Evolutionary conservation across 2,113 vertebrate genomes (phyloP).

Genomic region (Oncorhynchus keta): DNA sequence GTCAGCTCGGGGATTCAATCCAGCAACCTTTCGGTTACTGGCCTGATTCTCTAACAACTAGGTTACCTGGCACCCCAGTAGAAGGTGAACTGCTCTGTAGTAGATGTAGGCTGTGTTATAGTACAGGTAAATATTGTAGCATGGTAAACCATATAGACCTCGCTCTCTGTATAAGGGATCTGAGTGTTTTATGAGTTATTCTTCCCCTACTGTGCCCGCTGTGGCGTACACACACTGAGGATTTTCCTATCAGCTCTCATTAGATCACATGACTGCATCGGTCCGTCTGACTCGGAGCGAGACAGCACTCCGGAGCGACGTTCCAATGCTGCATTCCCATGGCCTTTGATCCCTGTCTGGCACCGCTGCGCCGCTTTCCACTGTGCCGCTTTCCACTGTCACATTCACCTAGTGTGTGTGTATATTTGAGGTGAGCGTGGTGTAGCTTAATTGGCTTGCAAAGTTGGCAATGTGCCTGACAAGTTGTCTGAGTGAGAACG

Average conservation of each 20-base stretch:
- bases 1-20: no score
- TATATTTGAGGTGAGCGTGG: no score
- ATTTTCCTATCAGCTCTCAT: conserved; percentile 61
- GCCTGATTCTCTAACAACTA: no score
- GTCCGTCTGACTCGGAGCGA: conserved; percentile 22
- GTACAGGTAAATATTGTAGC: conserved; percentile 5
- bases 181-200: conserved; percentile 41
- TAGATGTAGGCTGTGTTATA: no score
- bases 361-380: not conserved
- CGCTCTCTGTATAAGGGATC: no score
- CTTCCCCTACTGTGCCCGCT: conserved; percentile 24
- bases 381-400: not conserved
- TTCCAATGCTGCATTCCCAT: not conserved
- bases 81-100: no score
- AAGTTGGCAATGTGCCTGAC: not conserved
- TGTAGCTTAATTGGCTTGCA: no score
- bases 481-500: no score
- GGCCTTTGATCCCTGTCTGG: conserved; percentile 44
- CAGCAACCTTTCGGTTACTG: no score
- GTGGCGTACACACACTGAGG: conserved; percentile 28
- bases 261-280: conserved; percentile 62
- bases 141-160: not conserved
- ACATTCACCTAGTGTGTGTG: no score
- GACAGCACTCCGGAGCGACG: conserved; percentile 37
- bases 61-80: no score